phyloP scores from a whole-genome alignment of 1,140 invertebrate species.

The Zaprionus taronus region DNA sequence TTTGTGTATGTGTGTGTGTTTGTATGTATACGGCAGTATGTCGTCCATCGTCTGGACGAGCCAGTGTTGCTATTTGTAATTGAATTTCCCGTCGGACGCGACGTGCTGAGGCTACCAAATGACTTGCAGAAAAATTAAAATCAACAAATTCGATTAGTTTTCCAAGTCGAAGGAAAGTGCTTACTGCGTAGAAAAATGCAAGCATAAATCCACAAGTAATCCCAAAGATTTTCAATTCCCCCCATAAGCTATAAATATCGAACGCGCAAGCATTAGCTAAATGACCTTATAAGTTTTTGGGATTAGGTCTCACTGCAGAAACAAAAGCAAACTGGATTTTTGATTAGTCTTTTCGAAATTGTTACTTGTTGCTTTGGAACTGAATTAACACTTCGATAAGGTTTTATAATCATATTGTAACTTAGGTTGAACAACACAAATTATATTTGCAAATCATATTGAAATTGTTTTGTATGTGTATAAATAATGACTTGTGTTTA shows the following conservation, averaged over 20 bases:
- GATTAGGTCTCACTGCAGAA: neutral
- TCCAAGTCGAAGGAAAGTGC: slow-evolving; percentile 5
- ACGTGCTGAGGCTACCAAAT: slow-evolving; percentile 40
- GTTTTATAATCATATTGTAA: too few species aligned
- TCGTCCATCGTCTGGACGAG: neutral
- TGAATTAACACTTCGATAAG: too few species aligned
- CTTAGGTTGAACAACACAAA: too few species aligned
- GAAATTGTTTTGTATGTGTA: too few species aligned
- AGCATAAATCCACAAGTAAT: slow-evolving; percentile 6
- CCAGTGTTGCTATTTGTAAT: slow-evolving; percentile 40
- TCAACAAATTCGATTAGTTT: slow-evolving; percentile 39
- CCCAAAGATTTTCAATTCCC: slow-evolving; percentile 1
- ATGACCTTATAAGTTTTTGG: neutral
- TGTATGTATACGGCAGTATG: neutral
- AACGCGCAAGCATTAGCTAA: neutral
- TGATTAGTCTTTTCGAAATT: too few species aligned
- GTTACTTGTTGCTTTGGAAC: too few species aligned
- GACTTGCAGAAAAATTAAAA: slow-evolving; percentile 40
- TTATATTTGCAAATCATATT: too few species aligned
- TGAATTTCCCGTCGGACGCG: slow-evolving; percentile 31
- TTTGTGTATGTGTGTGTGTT: neutral
- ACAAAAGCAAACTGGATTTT: neutral
- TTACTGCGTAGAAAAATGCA: neutral
- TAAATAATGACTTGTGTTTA: too few species aligned
- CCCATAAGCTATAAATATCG: neutral